Percentiles rank a stretch among this genome's conserved stretches.
phyloP scores from a whole-genome alignment of 2,888 invertebrate genomes.

The Patella pellucida region DNA sequence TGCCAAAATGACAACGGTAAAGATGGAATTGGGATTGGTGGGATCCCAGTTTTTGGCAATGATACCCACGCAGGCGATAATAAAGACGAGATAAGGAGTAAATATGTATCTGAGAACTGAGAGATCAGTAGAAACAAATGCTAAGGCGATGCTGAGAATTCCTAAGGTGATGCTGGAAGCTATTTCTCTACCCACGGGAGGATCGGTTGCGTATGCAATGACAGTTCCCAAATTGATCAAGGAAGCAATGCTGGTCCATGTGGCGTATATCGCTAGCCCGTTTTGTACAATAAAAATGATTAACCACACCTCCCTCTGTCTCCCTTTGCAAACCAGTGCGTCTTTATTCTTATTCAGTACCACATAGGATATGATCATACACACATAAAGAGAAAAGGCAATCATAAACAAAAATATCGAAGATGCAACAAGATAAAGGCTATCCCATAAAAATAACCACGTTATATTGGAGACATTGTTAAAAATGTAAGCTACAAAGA shows the following conservation, averaged over 20 bases:
- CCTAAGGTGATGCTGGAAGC: conserved; percentile 53
- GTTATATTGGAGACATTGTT: conserved; percentile 53
- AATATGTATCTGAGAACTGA: conserved; percentile 60
- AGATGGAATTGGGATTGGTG: conserved; percentile 46
- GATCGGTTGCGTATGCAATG: conserved; percentile 42
- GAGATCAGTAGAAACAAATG: conserved; percentile 56
- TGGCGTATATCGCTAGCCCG: conserved; percentile 62
- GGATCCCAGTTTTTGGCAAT: conserved; percentile 54
- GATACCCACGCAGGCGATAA: conserved; percentile 59
- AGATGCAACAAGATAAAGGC: conserved; percentile 49
- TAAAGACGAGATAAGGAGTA: conserved; percentile 61
- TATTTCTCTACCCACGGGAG: conserved; percentile 36
- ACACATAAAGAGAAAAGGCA: conserved; percentile 51
- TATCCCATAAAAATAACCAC: conserved; percentile 64
- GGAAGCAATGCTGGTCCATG: conserved; percentile 63
- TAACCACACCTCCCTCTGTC: conserved; percentile 56
- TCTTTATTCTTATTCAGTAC: conserved; percentile 44
- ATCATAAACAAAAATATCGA: conserved; percentile 44
- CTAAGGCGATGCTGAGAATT: conserved; percentile 46
- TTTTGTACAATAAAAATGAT: conserved; percentile 61
- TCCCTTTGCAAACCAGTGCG: conserved; percentile 42
- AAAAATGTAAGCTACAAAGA: conserved; percentile 50
- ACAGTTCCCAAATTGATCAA: conserved; percentile 61
- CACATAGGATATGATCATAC: conserved; percentile 49
- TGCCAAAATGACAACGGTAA: conserved; percentile 49